A percentile compares a stretch with the other conserved stretches of the same genome.
Evolutionary conservation across 2,888 invertebrate species (phyloP).

Genomic region (Pseudoips prasinana): DNA sequence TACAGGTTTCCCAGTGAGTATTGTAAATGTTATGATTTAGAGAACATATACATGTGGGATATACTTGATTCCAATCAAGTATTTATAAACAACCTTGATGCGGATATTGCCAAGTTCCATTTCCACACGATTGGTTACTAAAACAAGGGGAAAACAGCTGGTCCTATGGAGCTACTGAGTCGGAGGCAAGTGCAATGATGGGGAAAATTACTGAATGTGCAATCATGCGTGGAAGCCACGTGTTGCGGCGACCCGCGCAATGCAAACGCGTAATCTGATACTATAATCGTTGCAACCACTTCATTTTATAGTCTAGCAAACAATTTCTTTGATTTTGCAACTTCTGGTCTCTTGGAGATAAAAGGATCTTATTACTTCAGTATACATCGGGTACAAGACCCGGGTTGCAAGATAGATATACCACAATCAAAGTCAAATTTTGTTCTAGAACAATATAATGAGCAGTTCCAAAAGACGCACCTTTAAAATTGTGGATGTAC

Average conservation of each 20-base stretch:
- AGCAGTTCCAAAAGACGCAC: constrained; percentile 46
- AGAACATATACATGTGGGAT: too few relatives aligned
- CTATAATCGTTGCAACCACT: constrained; percentile 40
- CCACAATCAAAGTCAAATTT: neutral
- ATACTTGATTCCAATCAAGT: too few relatives aligned
- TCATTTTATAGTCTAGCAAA: constrained; percentile 39
- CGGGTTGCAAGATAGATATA: too few relatives aligned
- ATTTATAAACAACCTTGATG: too few relatives aligned
- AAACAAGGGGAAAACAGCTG: constrained; percentile 38
- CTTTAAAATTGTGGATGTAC: constrained; percentile 65
- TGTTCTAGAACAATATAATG: constrained; percentile 17
- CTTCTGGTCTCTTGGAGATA: neutral
- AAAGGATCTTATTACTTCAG: too few relatives aligned
- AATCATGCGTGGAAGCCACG: constrained; percentile 63
- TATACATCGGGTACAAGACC: too few relatives aligned
- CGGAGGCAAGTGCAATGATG: constrained; percentile 56
- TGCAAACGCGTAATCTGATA: constrained; percentile 47
- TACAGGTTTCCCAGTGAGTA: too few relatives aligned
- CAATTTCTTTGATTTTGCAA: constrained; percentile 15
- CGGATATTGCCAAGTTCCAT: neutral
- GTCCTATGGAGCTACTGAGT: constrained; percentile 48
- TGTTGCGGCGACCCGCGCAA: constrained; percentile 46
- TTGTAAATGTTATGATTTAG: too few relatives aligned
- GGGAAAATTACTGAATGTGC: constrained; percentile 61
- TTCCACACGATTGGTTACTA: constrained; percentile 15